Base-by-base conservation (phyloP, 1,140 invertebrate species). In the Reticulitermes speratus region DNA sequence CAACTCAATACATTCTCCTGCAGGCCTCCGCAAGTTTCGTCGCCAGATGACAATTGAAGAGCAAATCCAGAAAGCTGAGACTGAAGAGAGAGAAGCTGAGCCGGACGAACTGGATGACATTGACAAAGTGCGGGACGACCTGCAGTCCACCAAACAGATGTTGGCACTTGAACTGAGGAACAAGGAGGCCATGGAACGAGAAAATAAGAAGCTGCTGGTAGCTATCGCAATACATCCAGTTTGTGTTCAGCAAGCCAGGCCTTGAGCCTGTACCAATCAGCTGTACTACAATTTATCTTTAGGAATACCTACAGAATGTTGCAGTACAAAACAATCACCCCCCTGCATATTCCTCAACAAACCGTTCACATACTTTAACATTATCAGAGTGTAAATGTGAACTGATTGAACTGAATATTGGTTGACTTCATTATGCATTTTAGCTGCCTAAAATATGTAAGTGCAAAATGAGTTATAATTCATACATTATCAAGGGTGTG, bases 101-200 rank as follows among this genome's bases (percentile, higher is more conserved):
- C 93, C 94, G 38, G 96, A 96, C 89, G 96, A 97, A 88, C 94
- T 96, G 93, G 96, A 98, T 87, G 96, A 98, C 88, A 97, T 97
- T 88, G 96, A 97, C 89, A 96, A 96, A 89, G 95, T 97, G n/a
- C 93, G 97, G 87, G 97, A 98, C 88, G 97, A 97, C 90, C 92
- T 98, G 65, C 97, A 97, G 90, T 97, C 96, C 86, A 97, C 96
- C 3, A 98, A 98, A 91, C 96, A 97, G 91, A 95, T 97, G 93
- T 91, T 98, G 87, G 96, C 96, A 5, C 91, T 97, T 82, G 97
- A 98, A 91, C 91, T 97, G 87, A 93, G 96, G 89, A 97, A 97
- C 89, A 97, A 97, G 89, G 96, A 97, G 90, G 95, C 96, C 0
- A 93, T 97, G 88, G 96, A 96, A 87, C 94, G 96, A 88, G 96